These are phyloP conservation scores for Sphaeramia orbicularis DNA, from an alignment of 2,797 vertebrate genomes.

Conservation along the genomic window DNA sequence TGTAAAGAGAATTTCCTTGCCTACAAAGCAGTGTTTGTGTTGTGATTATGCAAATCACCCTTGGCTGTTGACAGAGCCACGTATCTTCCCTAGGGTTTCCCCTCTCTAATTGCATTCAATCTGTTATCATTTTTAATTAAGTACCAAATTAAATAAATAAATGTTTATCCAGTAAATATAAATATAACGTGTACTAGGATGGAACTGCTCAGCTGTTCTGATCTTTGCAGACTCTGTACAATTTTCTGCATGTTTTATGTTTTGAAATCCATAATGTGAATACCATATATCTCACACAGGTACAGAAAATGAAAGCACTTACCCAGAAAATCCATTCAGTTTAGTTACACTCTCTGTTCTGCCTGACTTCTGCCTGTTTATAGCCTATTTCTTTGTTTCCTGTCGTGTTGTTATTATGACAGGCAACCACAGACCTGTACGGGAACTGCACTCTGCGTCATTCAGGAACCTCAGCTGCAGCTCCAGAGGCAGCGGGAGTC, in stretches of 20 bases:
- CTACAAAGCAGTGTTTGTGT: slow-evolving; percentile 55
- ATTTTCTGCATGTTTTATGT: no score
- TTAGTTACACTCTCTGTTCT: not conserved
- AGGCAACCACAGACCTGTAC: slow-evolving; percentile 99
- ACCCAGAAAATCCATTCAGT: not conserved
- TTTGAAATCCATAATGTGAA: no score
- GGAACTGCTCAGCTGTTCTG: slow-evolving; percentile 7
- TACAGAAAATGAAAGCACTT: not conserved
- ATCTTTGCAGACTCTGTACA: not conserved
- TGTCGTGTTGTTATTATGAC: slow-evolving; percentile 63
- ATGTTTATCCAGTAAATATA: slow-evolving; percentile 49
- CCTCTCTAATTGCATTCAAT: slow-evolving; percentile 72
- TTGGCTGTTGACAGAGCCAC: slow-evolving; percentile 74
- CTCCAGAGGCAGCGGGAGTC: slow-evolving; percentile 97
- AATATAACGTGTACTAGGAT: slow-evolving; percentile 27
- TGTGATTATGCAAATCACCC: slow-evolving; percentile 75
- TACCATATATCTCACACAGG: not conserved
- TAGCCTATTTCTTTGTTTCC: not conserved
- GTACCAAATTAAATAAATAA: slow-evolving; percentile 58
- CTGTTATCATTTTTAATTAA: slow-evolving; percentile 78
- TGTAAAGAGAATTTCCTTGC: slow-evolving; percentile 14
- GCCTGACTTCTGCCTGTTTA: no score
- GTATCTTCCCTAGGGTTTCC: slow-evolving; percentile 61
- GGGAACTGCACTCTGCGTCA: slow-evolving; percentile 98
- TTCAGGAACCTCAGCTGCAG: slow-evolving; percentile 97